phyloP scores from a whole-genome alignment of 2,113 vertebrate genomes.

The Lasiurus cinereus region DNA sequence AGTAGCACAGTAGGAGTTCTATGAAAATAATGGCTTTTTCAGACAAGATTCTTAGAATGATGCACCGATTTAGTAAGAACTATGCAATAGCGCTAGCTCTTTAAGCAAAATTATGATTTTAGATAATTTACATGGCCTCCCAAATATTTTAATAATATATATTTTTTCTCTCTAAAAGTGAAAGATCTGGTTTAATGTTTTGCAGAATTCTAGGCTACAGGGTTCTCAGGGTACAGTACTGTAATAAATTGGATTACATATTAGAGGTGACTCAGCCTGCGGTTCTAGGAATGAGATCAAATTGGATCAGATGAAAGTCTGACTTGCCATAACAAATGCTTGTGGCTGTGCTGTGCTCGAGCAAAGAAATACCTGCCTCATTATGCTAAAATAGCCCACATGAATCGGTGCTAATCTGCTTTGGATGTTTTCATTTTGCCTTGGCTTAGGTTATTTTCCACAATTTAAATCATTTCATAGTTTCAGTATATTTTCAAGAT shows the following conservation, averaged over 20 bases:
- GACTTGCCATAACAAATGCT: background rate
- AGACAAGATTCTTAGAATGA: conserved; percentile 24
- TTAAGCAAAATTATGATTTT: conserved; percentile 21
- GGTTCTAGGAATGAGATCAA: conserved; percentile 49
- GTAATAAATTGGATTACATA: conserved; percentile 32
- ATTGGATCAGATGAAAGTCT: conserved; percentile 35
- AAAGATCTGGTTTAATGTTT: conserved; percentile 53
- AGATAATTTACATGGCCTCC: conserved; percentile 21
- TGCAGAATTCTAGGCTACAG: background rate
- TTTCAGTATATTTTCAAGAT: conserved; percentile 29
- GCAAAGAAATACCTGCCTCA: background rate
- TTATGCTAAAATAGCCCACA: background rate
- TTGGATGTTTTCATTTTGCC: background rate
- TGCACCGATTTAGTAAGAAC: background rate
- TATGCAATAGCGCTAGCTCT: background rate
- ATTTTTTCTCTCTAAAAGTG: conserved; percentile 8
- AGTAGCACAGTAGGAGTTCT: background rate
- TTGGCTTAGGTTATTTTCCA: background rate
- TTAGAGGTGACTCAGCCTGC: conserved; percentile 55
- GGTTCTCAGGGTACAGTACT: background rate
- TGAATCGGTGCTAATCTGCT: background rate
- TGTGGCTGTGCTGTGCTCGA: background rate
- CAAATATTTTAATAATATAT: background rate
- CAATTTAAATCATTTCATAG: background rate
- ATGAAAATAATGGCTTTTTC: conserved; percentile 22